A percentile compares a stretch with the other conserved stretches of the same genome.
phyloP scores from a whole-genome alignment of 2,797 vertebrate species.

The Micromesistius poutassou region DNA sequence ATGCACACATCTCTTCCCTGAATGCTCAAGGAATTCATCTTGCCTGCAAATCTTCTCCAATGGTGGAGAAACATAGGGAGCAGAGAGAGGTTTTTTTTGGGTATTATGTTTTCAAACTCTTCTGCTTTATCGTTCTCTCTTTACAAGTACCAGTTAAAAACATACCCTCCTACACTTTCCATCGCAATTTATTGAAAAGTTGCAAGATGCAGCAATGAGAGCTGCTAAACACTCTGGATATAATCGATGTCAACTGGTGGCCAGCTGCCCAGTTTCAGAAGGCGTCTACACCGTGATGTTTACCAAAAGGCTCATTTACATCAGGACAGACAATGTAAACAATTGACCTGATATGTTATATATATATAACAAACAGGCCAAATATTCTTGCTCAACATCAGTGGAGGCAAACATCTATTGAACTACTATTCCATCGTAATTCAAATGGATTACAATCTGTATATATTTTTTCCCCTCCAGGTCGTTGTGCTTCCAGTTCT shows the following conservation, averaged over 20 bases:
- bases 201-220: too few species aligned
- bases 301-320: too few species aligned
- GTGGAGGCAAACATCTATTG: background rate
- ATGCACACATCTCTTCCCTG: background rate
- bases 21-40: background rate
- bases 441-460: background rate
- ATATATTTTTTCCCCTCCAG: constrained; percentile 41
- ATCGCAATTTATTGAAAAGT: too few species aligned
- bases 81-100: background rate
- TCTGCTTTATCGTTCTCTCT: background rate
- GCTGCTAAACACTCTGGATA: too few species aligned
- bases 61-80: background rate
- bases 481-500: constrained; percentile 79
- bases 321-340: too few species aligned
- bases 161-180: too few species aligned
- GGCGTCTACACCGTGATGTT: too few species aligned
- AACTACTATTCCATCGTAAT: background rate
- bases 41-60: background rate
- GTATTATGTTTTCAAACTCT: background rate
- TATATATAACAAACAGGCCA: too few species aligned
- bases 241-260: too few species aligned
- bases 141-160: background rate
- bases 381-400: background rate
- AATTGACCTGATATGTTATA: too few species aligned
- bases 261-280: too few species aligned